Evolutionary conservation across 2,888 invertebrate species (phyloP).

Genomic region (Stomorhina lunata): DNA sequence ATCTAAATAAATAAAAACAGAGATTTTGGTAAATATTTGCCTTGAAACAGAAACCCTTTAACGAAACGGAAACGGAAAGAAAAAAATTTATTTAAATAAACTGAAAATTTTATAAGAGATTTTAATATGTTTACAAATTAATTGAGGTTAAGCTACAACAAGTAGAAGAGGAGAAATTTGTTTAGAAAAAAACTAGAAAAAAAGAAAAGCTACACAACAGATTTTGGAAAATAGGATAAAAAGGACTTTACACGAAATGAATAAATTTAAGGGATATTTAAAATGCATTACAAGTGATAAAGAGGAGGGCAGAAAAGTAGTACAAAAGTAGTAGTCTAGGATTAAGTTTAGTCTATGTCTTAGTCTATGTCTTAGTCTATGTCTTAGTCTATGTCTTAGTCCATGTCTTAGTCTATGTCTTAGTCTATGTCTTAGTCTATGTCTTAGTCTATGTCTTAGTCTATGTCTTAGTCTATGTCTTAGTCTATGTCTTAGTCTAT

Average conservation of each 20-base stretch:
- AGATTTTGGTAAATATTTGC: constrained; percentile 30
- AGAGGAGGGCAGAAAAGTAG: background rate
- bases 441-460: too few species aligned
- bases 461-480: too few species aligned
- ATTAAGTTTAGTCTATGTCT: too few species aligned
- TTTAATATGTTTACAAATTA: constrained; percentile 60
- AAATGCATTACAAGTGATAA: background rate
- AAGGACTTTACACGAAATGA: background rate
- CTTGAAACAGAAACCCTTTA: background rate
- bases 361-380: too few species aligned
- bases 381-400: too few species aligned
- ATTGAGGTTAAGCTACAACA: constrained; percentile 52
- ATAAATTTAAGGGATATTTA: background rate
- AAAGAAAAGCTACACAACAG: background rate
- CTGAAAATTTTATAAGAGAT: constrained; percentile 32
- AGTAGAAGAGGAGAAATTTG: background rate
- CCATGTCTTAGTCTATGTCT: too few species aligned
- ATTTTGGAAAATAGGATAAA: background rate
- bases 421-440: too few species aligned
- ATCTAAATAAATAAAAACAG: too few species aligned
- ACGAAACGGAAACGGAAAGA: background rate
- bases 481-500: too few species aligned
- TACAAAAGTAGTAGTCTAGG: too few species aligned
- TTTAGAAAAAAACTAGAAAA: background rate
- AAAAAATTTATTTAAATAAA: constrained; percentile 14